Base-by-base conservation (phyloP, 2,113 vertebrate genomes). In the Hippocampus comes region DNA sequence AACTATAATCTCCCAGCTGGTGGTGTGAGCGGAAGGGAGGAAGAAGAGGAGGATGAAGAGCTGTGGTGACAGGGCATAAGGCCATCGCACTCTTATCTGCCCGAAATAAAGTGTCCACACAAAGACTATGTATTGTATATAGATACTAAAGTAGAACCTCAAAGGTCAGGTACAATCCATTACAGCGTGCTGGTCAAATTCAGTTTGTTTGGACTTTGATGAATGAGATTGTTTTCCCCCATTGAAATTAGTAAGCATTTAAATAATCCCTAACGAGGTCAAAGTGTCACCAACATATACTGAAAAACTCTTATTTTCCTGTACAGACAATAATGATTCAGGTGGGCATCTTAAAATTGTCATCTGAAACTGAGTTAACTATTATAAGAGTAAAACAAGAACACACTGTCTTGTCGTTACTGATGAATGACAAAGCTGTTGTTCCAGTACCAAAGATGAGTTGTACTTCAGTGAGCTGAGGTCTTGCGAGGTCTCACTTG, bases 1-100 rank as follows among this genome's bases (percentile, higher is more conserved):
- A 70, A 77, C 83, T 85, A 84, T 90, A 90, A 90, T 90, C 89
- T 86, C 78, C 85, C 82, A 73, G 74, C 87, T 84, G 88, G 80
- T 88, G 82, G 89, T 87, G 84, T 76, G 85, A 89, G 82, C 66
- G 74, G 80, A 84, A 83, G 68, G 75, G 74, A 81, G 67, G 63
- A 66, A 65, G 71, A 59, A 63, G 70, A 82, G 68, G 71, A 74
- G 68, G 80, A 81, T 46, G 80, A 83, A 74, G 85, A 80, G 70
- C 42, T 38, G 57, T 66, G 72, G 68, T 84, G 79, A 83, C 82
- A 82, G 72, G 78, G 85, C 82, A 79, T 70, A 79, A 89, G 83
- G 72, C 71, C 74, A 25, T 76, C 66, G 41, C 71, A 69, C 51
- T 56, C 67, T 67, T 69, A 59, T 68, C 81, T 77, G 72, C 21